phyloP scores from a whole-genome alignment of 1,140 invertebrate genomes.

The Heliconius himera region DNA sequence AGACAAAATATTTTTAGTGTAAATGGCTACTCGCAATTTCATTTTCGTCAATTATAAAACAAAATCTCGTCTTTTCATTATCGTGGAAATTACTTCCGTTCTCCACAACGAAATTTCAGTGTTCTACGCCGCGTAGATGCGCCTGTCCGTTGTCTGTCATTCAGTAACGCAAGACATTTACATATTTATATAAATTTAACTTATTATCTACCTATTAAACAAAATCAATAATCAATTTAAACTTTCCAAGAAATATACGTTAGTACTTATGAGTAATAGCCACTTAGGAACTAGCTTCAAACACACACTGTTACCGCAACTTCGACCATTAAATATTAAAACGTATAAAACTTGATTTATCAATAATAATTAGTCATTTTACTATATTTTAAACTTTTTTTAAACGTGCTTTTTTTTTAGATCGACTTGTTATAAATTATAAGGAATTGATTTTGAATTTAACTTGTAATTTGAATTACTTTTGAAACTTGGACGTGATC shows the following conservation, averaged over 20 bases:
- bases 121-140: neutral
- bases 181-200: neutral
- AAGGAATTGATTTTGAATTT: no score
- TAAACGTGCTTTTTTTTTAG: no score
- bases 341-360: neutral
- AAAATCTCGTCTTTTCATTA: no score
- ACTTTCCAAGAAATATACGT: constrained; percentile 34
- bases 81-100: no score
- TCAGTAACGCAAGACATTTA: neutral
- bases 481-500: no score
- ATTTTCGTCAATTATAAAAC: no score
- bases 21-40: no score
- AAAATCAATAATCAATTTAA: constrained; percentile 45
- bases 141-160: neutral
- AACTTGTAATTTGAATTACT: no score
- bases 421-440: no score
- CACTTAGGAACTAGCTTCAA: constrained; percentile 24
- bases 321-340: constrained; percentile 17
- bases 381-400: neutral
- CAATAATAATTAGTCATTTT: neutral
- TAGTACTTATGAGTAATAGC: constrained; percentile 24
- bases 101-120: no score
- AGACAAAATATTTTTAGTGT: no score
- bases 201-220: neutral
- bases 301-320: constrained; percentile 24